Base-by-base conservation (phyloP, 2,888 invertebrate species). In the Phrixothrix hirtus region DNA sequence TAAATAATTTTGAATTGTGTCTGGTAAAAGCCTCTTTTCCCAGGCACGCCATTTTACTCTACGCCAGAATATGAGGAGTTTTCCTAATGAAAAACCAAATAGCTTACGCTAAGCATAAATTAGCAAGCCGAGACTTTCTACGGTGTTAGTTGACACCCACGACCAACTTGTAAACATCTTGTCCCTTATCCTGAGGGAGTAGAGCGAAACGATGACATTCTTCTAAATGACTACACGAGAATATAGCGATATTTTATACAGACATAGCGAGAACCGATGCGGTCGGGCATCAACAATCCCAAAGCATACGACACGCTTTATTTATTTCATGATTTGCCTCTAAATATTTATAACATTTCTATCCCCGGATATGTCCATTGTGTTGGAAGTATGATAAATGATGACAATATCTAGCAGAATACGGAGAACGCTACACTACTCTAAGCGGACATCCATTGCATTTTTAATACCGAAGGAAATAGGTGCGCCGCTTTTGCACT, bases 311-410 rank as follows among this genome's bases (percentile, higher is more conserved):
- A 55, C 56, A 64, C 62, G 65, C 61, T 64, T 64, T 65, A 68
- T 71, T 71, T 69, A 69, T 70, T 69, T 65, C 67, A 65, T 68
- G 70, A 72, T 70, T 71, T 65, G 67, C 68, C 69, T 68, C 66
- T 71, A 71, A 71, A 72, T 72, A 71, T 72, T 72, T 70, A 71
- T 71, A 70, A 71, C 69, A 65, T 66, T 70, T 71, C 65, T 68
- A 68, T 68, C 65, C 64, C 55, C 59, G 65, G 65, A 67, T 66
- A 64, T 66, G 64, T 65, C 63, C 64, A 64, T 65, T 68, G 67
- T 65, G 62, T 58, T 58, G 63, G 61, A 61, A 59, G 60, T 63
- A 64, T 70, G 71, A 71, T 69, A 69, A 69, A 71, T 68, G 70
- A 65, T 60, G 64, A 67, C 64, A 68, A 67, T 68, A 67, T 67